Evolutionary conservation across 1,140 invertebrate genomes (phyloP).

Genomic region (Leptinotarsa undecemlineata): DNA sequence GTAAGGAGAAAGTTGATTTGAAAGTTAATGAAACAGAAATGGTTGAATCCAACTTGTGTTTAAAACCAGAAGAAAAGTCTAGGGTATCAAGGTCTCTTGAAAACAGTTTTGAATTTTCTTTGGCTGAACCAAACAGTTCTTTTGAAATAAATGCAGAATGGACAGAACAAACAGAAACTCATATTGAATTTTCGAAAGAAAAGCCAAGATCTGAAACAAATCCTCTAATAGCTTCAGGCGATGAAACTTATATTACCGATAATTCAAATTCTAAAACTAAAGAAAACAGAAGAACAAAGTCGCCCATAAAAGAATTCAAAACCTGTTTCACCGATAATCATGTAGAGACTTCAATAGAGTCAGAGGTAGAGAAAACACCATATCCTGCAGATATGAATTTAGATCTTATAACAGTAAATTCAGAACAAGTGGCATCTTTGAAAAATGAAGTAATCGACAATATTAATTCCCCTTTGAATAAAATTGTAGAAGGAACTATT

Average conservation of each 20-base stretch:
- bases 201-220: not conserved
- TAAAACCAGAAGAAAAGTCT: not conserved
- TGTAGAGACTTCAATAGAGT: no score
- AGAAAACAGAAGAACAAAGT: not conserved
- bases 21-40: not conserved
- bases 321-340: not conserved
- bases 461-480: no score
- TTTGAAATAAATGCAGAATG: not conserved
- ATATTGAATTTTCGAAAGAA: constrained; percentile 4
- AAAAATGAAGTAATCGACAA: no score
- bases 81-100: not conserved
- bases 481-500: no score
- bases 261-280: no score
- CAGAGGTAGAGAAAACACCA: no score
- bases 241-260: no score
- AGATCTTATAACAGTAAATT: no score
- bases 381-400: no score
- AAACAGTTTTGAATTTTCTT: not conserved
- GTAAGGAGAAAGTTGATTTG: no score
- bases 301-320: not conserved
- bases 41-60: not conserved
- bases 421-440: no score
- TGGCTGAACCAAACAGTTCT: not conserved
- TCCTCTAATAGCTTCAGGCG: not conserved
- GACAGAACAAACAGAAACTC: not conserved